Evolutionary conservation across 2,888 invertebrate genomes (phyloP), one percentile per base, ranked within the genome.

Genomic region (Pyrrhia umbra): DNA sequence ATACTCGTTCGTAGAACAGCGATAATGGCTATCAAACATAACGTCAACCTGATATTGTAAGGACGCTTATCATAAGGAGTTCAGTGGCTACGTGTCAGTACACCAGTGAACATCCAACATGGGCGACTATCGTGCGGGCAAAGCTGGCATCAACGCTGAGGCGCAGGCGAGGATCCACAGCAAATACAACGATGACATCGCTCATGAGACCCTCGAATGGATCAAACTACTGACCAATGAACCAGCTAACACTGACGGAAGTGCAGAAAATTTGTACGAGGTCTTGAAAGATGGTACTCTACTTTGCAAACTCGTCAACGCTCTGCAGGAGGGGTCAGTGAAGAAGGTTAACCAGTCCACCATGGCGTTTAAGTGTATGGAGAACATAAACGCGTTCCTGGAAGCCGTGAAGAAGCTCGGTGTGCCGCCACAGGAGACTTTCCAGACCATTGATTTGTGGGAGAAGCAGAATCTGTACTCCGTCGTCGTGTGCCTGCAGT

Each of bases 381-480:
- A 99, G 92, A 99, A 99, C 90, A 99, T 99, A 82, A 98, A 98
- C 91, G 97, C 97, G 40, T 99, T 99, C 93, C 94, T 98, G 70
- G 97, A 97, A 77, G 97, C 97, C 16, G 98, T 97, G 55, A 97
- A 96, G 88, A 96, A 96, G 72, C 95, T 99, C 72, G 99, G 99
- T 49, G 99, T 99, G 20, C 98, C 98, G 1, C 96, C 98, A 39
- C 98, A 98, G 87, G 99, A 99, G 92, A 97, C 98, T 34, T 99
- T 99, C 96, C 98, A 99, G 93, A 99, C 99, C n/a, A 99, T 99
- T 47, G 99, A 99, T 92, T 96, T 99, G 55, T 99, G 98, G 98
- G 99, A 99, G 92, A 96, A 97, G 87, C 98, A 98, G 92, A 99
- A 99, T 90, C 96, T 99, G 68, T 98, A 98, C 89, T 98, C 99